Base-by-base conservation (phyloP, 2,113 vertebrate species). In the Chaenogobius annularis region DNA sequence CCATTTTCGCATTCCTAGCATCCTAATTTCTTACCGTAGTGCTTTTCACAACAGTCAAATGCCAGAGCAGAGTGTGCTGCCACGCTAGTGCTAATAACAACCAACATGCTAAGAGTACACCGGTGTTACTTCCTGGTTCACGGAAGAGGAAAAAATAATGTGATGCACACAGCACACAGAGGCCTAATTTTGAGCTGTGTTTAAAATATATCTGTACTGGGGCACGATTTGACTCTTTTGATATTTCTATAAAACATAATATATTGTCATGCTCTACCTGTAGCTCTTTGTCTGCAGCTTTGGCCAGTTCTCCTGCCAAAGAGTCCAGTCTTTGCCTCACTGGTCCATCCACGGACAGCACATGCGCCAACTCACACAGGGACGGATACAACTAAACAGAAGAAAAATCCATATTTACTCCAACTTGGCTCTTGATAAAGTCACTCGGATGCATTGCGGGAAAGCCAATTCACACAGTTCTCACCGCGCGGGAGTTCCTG, bases 211-310 rank as follows among this genome's bases (percentile, higher is more conserved):
- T 12, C n/a, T 55, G 54, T 55, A 22, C n/a, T 55, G n/a, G n/a
- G 54, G 8, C 2, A n/a, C 1, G 9, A 20, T 54, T 54, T 20
- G 6, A 54, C 19, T 54, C 9, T 19, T 9, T 31, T 31, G 1
- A 1, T 31, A 31, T 31, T 31, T 31, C 6, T 40, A 40, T 40
- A 40, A 40, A 40, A 40, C 37, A 40, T 5, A 7, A 40, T 9
- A 40, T 40, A 40, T 40, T 40, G 37, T 6, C 2, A 40, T 40
- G 37, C 11, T 58, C 22, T 47, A 66, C 96, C 95, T 97, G 96
- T n/a, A 97, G 92, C 82, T 97, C 96, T 72, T 96, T 96, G 88
- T 97, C 96, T 10, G 96, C 96, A 56, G 96, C 95, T 88, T 95
- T 96, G 81, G 95, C 94, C 0, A 97, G 94, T 74, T 96, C 95